A percentile compares a stretch with the other conserved stretches of the same genome.
phyloP scores from a whole-genome alignment of 2,113 vertebrate genomes.

The Cyphomyrus discorhynchus region DNA sequence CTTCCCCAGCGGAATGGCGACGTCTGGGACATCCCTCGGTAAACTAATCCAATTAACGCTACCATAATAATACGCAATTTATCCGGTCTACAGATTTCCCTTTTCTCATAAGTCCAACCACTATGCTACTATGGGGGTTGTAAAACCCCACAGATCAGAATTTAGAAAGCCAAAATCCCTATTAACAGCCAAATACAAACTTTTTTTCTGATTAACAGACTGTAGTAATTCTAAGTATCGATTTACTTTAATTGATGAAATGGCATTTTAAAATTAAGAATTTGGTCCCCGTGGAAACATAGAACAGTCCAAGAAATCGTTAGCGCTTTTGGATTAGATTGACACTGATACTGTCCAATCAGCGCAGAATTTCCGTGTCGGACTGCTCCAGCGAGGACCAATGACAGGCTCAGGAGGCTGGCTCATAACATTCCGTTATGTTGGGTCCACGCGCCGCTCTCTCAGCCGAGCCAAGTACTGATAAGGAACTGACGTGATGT shows the following conservation, averaged over 20 bases:
- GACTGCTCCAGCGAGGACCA: background rate
- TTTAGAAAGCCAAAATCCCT: background rate
- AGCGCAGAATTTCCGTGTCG: background rate
- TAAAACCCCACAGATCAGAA: background rate
- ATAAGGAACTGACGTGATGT: background rate
- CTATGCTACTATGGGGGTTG: background rate
- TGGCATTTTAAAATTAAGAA: background rate
- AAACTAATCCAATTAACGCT: background rate
- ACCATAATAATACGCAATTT: background rate
- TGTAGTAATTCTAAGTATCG: background rate
- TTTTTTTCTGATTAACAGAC: background rate
- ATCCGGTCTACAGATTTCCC: conserved; percentile 13
- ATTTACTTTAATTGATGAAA: background rate
- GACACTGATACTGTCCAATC: conserved; percentile 5
- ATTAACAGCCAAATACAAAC: background rate
- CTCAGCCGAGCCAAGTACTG: background rate
- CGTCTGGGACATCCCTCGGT: background rate
- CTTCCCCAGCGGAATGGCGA: background rate
- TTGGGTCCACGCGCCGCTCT: background rate
- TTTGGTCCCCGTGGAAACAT: background rate
- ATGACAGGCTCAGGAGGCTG: background rate
- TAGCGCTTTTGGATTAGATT: background rate
- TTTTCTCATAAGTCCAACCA: background rate
- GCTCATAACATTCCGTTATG: conserved; percentile 5
- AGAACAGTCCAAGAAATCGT: background rate